Evolutionary conservation across 2,888 invertebrate species (phyloP), one percentile per base, ranked within the genome.

Genomic region (Philaethria dido): DNA sequence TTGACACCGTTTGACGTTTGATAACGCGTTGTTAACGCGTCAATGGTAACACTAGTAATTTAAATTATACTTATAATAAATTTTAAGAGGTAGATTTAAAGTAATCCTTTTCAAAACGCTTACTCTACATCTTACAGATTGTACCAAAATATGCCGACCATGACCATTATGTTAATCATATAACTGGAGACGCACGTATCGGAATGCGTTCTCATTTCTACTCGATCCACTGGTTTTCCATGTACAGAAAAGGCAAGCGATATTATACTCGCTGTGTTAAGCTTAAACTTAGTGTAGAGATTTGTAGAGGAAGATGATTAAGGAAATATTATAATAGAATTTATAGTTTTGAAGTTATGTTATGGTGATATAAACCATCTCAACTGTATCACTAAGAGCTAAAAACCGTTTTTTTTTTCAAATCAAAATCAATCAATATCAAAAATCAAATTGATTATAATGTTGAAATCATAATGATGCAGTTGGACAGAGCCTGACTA

Each of bases 171-270:
- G 77, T 72, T 77, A 77, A 77, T 76, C 66, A 64, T 72, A 73
- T 73, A 75, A 74, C 73, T 72, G 72, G 73, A 72, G 73, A 73
- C 69, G 72, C 59, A 66, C 71, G 73, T 69, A 73, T 74, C 61
- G 77, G 77, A 73, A 76, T 77, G 75, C 73, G 75, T 74, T 70
- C 77, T 72, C 73, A 70, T 77, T 77, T 77, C 76, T 71, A 75
- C 69, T 66, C 55, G 69, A 64, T 45, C 47, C 66, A 66, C 70
- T 68, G 65, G 70, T 71, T 72, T 70, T 73, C 68, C 69, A 71
- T 68, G 70, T 57, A 66, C 57, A 22, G 44, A 25, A 61, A 69
- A 74, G 78, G 79, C 80, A 75, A 82, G 79, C 71, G 80, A n/a
- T 54, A 62, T 44, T 22, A 55, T 29, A 50, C 5, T 45, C 13